A percentile compares a stretch with the other conserved stretches of the same genome.
These are phyloP conservation scores for Notolabrus celidotus DNA, from an alignment of 2,797 vertebrate species.

Conservation along the genomic window DNA sequence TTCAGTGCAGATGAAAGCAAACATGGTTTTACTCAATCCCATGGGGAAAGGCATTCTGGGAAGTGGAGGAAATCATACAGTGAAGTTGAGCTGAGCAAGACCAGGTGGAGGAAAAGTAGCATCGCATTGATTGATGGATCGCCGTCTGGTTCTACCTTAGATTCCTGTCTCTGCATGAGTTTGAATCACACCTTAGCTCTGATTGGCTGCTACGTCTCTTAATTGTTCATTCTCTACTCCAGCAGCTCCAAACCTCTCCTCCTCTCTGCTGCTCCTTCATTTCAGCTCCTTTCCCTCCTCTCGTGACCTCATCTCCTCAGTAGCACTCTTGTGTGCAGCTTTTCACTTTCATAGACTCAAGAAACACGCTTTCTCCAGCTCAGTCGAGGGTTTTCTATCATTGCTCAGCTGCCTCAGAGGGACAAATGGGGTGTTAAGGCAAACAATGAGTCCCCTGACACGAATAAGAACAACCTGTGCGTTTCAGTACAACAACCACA, in stretches of 20 bases:
- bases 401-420: constrained; percentile 42
- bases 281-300: constrained; percentile 18
- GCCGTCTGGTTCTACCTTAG: too few species aligned
- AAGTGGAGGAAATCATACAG: constrained; percentile 40
- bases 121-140: too few species aligned
- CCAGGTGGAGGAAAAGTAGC: background rate
- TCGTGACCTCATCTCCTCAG: constrained; percentile 52
- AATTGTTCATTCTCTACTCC: background rate
- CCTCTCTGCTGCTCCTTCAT: too few species aligned
- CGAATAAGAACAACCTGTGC: constrained; percentile 54
- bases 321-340: constrained; percentile 31
- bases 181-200: background rate
- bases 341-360: constrained; percentile 31
- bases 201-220: background rate
- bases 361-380: constrained; percentile 39
- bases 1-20: constrained; percentile 31
- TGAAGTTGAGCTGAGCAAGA: constrained; percentile 5
- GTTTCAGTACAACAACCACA: constrained; percentile 64
- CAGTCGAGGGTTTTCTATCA: constrained; percentile 44
- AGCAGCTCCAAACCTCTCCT: background rate
- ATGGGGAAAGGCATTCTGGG: constrained; percentile 36
- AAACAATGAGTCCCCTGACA: constrained; percentile 70
- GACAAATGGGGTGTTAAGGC: constrained; percentile 76
- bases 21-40: constrained; percentile 13
- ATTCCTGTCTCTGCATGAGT: too few species aligned